Evolutionary conservation across 2,113 vertebrate species (phyloP).

Genomic region (Urocolius indicus): DNA sequence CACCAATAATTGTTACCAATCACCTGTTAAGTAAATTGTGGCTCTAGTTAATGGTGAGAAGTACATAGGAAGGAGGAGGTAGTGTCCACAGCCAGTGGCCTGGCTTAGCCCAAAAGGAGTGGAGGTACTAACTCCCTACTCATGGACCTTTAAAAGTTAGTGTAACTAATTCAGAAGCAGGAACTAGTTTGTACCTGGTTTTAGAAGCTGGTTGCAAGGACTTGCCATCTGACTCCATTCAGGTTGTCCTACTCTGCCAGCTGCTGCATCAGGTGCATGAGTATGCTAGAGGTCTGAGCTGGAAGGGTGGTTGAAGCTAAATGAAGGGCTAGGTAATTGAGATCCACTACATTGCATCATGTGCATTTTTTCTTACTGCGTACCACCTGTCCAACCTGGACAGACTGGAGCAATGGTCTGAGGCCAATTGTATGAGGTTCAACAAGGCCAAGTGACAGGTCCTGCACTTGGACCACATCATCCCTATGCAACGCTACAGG

Average conservation of each 20-base stretch:
- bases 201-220: not conserved
- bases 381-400: too few relatives aligned
- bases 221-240: accelerated
- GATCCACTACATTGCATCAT: not conserved
- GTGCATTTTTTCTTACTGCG: not conserved
- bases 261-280: accelerated
- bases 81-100: not conserved
- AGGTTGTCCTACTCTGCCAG: not conserved
- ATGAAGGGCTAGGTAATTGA: not conserved
- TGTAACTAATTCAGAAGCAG: accelerated
- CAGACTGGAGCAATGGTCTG: too few relatives aligned
- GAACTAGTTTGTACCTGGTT: not conserved
- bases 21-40: not conserved
- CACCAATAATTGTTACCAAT: not conserved
- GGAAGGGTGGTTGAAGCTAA: not conserved
- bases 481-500: too few relatives aligned
- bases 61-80: not conserved
- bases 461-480: too few relatives aligned
- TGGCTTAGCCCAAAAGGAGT: not conserved
- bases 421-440: too few relatives aligned
- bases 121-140: not conserved
- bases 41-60: not conserved
- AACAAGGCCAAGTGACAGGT: too few relatives aligned
- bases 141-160: not conserved
- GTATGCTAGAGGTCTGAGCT: accelerated